Percentiles rank a stretch among this genome's conserved stretches.
Conservation (phyloP, 2,888 invertebrate genomes). For the Keiferia lycopersicella region DNA sequence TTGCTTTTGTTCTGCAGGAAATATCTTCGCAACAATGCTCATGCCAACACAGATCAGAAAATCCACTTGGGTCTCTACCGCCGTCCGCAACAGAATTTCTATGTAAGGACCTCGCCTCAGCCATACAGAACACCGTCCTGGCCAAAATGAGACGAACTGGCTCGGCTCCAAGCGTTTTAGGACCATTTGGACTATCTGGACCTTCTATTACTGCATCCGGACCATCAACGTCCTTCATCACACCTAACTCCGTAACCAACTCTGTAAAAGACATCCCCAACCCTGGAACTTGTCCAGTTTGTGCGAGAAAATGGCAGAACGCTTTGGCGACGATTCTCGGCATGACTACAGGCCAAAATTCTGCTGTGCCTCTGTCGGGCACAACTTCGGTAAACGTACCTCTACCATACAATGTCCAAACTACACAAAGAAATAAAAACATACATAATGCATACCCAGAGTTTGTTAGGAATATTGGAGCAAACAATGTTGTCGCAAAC, state of each 20-base stretch:
- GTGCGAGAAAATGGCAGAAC: slow-evolving; percentile 4
- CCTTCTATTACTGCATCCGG: background rate
- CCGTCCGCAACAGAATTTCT: slow-evolving; percentile 23
- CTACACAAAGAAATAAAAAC: background rate
- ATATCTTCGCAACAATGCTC: slow-evolving; percentile 19
- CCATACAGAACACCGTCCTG: slow-evolving; percentile 38
- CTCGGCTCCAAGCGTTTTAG: background rate
- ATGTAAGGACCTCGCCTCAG: slow-evolving; percentile 36
- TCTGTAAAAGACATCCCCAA: background rate
- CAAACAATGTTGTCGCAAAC: background rate
- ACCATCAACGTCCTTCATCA: background rate
- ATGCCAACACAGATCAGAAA: background rate
- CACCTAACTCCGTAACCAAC: background rate
- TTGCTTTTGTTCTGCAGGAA: slow-evolving; percentile 12
- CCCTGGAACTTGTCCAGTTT: background rate
- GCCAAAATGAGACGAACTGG: slow-evolving; percentile 35
- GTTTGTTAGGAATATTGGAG: too few relatives aligned
- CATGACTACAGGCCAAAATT: background rate
- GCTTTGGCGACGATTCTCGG: slow-evolving; percentile 13
- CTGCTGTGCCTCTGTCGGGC: background rate
- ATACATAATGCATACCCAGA: background rate
- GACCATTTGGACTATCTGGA: background rate
- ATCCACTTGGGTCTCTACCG: background rate
- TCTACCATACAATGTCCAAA: background rate
- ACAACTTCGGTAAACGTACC: slow-evolving; percentile 2